Evolutionary conservation across 2,797 vertebrate species (phyloP).

Genomic region (Rhinoraja longicauda): DNA sequence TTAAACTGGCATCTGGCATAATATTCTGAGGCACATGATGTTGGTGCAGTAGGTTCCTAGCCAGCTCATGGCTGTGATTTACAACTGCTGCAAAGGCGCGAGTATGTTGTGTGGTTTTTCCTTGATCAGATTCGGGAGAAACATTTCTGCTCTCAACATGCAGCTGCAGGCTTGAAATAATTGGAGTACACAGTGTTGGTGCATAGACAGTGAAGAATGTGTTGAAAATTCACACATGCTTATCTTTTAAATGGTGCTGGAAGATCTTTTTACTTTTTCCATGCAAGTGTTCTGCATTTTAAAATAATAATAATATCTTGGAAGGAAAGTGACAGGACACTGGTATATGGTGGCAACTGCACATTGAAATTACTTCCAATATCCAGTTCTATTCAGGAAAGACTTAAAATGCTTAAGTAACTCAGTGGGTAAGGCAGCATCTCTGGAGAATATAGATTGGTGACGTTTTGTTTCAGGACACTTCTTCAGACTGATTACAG

Average conservation of each 20-base stretch:
- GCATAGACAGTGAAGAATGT: not conserved
- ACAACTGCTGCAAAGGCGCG: conserved; percentile 3
- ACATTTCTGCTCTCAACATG: not conserved
- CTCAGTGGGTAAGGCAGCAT: too few species aligned
- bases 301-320: not conserved
- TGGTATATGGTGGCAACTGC: too few species aligned
- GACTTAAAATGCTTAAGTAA: too few species aligned
- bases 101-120: not conserved
- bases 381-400: too few species aligned
- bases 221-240: conserved; percentile 29
- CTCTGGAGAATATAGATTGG: too few species aligned
- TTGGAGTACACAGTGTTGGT: not conserved
- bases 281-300: not conserved
- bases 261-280: not conserved
- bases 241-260: not conserved
- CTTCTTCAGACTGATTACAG: too few species aligned
- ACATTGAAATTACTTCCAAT: too few species aligned
- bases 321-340: not conserved
- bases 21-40: not conserved
- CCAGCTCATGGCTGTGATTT: conserved; percentile 7
- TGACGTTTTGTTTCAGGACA: too few species aligned
- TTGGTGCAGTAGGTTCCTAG: not conserved
- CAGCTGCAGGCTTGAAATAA: conserved; percentile 22
- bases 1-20: not conserved
- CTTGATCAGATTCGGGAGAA: not conserved